A percentile compares a stretch with the other conserved stretches of the same genome.
phyloP scores from a whole-genome alignment of 2,113 vertebrate species.

The Xerus inauris region DNA sequence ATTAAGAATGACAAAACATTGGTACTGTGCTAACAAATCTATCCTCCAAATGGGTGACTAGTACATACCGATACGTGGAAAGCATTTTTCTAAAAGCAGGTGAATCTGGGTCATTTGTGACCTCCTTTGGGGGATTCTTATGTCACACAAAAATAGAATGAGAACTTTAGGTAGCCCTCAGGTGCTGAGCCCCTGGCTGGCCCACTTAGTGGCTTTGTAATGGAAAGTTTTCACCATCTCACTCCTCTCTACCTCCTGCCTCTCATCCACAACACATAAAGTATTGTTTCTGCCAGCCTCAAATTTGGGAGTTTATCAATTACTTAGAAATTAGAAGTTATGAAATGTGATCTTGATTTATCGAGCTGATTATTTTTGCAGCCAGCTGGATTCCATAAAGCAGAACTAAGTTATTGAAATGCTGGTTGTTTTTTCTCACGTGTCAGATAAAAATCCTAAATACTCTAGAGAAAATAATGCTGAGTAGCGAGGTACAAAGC shows the following conservation, averaged over 20 bases:
- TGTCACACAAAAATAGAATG: not conserved
- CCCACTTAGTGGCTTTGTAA: not conserved
- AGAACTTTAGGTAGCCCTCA: not conserved
- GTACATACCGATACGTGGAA: not conserved
- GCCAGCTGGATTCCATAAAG: conserved; percentile 54
- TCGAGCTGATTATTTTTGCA: conserved; percentile 53
- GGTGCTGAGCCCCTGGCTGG: not conserved
- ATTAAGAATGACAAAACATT: not conserved
- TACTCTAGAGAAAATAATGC: not conserved
- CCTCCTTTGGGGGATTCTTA: not conserved
- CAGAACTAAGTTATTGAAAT: conserved; percentile 47
- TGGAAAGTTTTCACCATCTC: not conserved
- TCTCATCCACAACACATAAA: not conserved
- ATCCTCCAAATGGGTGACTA: not conserved
- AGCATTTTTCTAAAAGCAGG: not conserved
- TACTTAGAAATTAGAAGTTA: conserved; percentile 39
- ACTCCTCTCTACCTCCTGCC: not conserved
- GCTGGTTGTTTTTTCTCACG: not conserved
- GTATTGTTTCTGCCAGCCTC: not conserved
- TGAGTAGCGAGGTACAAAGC: conserved; percentile 24
- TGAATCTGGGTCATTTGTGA: not conserved
- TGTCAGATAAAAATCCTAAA: conserved; percentile 65
- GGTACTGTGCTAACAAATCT: no score
- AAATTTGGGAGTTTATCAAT: conserved; percentile 58
- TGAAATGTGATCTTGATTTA: conserved; percentile 37